Percentiles rank a stretch among this genome's conserved stretches.
phyloP scores from a whole-genome alignment of 2,888 invertebrate species.

The Eulithis prunata region DNA sequence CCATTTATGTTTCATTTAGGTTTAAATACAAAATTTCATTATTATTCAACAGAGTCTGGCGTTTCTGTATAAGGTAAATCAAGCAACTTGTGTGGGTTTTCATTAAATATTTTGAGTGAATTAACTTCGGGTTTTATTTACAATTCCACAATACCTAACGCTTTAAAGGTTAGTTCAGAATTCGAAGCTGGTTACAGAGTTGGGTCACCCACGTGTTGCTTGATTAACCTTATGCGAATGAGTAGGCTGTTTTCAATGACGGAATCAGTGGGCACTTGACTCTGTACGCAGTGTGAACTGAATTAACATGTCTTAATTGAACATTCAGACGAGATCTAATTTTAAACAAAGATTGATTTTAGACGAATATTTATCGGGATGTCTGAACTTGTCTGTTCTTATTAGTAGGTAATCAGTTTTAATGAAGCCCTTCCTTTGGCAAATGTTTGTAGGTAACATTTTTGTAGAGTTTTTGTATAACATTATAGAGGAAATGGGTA shows the following conservation, averaged over 20 bases:
- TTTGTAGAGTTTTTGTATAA: too few species aligned
- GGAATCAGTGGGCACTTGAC: slow-evolving; percentile 56
- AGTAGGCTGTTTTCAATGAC: slow-evolving; percentile 46
- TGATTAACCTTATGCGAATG: slow-evolving; percentile 72
- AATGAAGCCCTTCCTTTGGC: too few species aligned
- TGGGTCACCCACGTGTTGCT: slow-evolving; percentile 77
- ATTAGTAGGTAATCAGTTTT: too few species aligned
- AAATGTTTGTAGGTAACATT: too few species aligned
- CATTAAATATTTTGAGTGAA: slow-evolving; percentile 67
- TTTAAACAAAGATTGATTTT: too few species aligned
- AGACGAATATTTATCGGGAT: too few species aligned
- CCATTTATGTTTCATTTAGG: slow-evolving; percentile 6
- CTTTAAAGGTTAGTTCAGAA: slow-evolving; percentile 41
- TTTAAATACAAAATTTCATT: slow-evolving; percentile 12
- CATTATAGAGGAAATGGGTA: too few species aligned
- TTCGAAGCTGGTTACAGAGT: slow-evolving; percentile 66
- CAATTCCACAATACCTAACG: slow-evolving; percentile 38
- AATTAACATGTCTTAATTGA: slow-evolving; percentile 3
- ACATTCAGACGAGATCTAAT: too few species aligned
- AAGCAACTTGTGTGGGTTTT: slow-evolving; percentile 81
- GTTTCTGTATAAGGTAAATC: slow-evolving; percentile 68
- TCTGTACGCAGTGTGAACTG: slow-evolving; percentile 59
- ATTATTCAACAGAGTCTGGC: slow-evolving; percentile 4
- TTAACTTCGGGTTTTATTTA: slow-evolving; percentile 72
- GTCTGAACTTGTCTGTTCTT: too few species aligned